Conservation (phyloP, 2,113 vertebrate genomes). For the Mustela nigripes region DNA sequence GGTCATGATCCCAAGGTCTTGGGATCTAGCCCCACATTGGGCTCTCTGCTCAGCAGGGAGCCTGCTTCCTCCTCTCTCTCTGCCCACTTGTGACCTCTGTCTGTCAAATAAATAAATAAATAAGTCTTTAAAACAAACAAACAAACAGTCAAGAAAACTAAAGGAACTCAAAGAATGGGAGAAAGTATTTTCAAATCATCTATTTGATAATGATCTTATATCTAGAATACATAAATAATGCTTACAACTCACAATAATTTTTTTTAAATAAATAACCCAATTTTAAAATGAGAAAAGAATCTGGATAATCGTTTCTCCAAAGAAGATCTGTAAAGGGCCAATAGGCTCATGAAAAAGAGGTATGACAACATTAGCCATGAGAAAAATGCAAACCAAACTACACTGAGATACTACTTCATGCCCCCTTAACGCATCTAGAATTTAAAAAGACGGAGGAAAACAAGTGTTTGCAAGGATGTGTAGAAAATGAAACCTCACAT, state of each 20-base stretch:
- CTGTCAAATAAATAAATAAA: too few relatives aligned
- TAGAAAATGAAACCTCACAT: neutral
- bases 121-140: too few relatives aligned
- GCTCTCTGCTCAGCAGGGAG: too few relatives aligned
- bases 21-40: too few relatives aligned
- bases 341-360: neutral
- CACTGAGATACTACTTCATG: neutral
- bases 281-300: neutral
- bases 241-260: neutral
- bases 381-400: neutral
- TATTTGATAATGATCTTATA: neutral
- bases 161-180: neutral
- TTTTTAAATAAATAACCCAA: neutral
- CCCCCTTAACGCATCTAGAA: neutral
- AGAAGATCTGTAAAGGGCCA: neutral
- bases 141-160: neutral
- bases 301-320: neutral
- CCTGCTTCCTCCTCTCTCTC: too few relatives aligned
- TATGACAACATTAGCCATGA: neutral
- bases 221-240: neutral
- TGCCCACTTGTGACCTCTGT: too few relatives aligned
- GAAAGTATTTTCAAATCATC: conserved; percentile 5
- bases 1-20: too few relatives aligned
- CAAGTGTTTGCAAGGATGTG: neutral
- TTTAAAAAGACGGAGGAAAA: neutral